Base-by-base conservation (phyloP, 2,888 invertebrate species). In the Agrochola litura region DNA sequence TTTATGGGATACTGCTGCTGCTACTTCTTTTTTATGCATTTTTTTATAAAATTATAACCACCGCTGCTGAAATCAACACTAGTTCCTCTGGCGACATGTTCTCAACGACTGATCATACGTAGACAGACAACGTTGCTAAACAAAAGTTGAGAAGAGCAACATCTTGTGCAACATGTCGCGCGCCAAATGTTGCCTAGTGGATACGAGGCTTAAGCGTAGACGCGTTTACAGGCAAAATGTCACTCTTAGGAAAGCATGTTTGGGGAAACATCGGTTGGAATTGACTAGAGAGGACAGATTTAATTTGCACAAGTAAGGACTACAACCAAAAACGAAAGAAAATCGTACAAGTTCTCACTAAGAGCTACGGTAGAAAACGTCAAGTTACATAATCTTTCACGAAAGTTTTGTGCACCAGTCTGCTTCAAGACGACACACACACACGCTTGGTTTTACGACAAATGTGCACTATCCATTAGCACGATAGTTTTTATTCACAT, bases 391-490 rank as follows among this genome's bases (percentile, higher is more conserved):
- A 52, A 37, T 30, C 30, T 19, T 41, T 22, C 19, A 64, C 1
- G 22, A 43, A 54, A 16, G 41, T 72, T 60, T 54, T 52, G 46
- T 64, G 69, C 43, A 52, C n/a, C 41, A n/a, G 43, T 63, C 46
- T 54, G 16, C 14, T 43, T 37, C 56, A 52, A 71, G 22, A 63
- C 49, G 58, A 30, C n/a, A n/a, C n/a, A n/a, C n/a, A n/a, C n/a
- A n/a, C n/a, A n/a, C 30, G 49, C 74, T 71, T 83, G 60, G 49
- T 68, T 54, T 61, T 37, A n/a, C 30, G 49, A 60, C 19, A 70
- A 84, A 76, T 64, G 69, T 56, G 30, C 41, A n/a, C 49, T 25
- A 30, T 73, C 25, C 61, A 76, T 70, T 76, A 70, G 16, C 64
- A 60, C 43, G 41, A 37, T 64, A 71, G 43, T 60, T 64, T 67